Conservation (phyloP, 2,888 invertebrate species). For the Melanchra persicariae region DNA sequence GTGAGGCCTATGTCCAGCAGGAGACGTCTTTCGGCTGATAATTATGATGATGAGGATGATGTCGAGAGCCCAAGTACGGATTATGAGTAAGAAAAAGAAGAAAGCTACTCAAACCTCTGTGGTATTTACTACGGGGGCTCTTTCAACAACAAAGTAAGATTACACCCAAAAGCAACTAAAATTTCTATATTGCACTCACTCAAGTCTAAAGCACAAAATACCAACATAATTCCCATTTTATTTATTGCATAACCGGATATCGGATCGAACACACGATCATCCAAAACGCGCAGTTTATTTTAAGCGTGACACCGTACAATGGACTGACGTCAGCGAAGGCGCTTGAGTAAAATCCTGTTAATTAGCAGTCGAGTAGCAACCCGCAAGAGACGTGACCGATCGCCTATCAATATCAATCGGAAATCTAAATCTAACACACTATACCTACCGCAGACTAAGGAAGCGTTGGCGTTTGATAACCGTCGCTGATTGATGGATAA, state of each 20-base stretch:
- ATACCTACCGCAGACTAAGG: constrained; percentile 85
- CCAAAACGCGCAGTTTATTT: constrained; percentile 61
- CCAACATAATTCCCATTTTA: constrained; percentile 18
- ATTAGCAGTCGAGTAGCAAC: constrained; percentile 79
- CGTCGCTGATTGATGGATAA: constrained; percentile 62
- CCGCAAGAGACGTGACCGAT: constrained; percentile 84
- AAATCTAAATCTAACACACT: constrained; percentile 79
- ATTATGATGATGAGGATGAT: too few species aligned
- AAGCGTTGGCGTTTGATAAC: constrained; percentile 63
- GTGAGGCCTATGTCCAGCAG: too few species aligned
- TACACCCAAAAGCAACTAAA: not conserved
- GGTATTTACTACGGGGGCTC: too few species aligned
- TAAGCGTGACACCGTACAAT: constrained; percentile 61
- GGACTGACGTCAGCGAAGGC: constrained; percentile 83
- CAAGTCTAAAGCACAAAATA: not conserved
- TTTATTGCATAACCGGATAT: constrained; percentile 63
- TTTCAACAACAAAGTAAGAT: not conserved
- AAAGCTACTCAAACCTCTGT: too few species aligned
- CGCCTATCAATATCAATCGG: constrained; percentile 83
- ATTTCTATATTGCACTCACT: not conserved
- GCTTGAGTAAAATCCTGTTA: constrained; percentile 77
- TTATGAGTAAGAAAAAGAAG: not conserved
- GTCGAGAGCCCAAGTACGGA: not conserved
- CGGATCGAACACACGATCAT: constrained; percentile 56
- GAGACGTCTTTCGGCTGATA: too few species aligned